Evolutionary conservation across 2,113 vertebrate genomes (phyloP), one percentile per base, ranked within the genome.

Genomic region (Phalacrocorax brasilianus): DNA sequence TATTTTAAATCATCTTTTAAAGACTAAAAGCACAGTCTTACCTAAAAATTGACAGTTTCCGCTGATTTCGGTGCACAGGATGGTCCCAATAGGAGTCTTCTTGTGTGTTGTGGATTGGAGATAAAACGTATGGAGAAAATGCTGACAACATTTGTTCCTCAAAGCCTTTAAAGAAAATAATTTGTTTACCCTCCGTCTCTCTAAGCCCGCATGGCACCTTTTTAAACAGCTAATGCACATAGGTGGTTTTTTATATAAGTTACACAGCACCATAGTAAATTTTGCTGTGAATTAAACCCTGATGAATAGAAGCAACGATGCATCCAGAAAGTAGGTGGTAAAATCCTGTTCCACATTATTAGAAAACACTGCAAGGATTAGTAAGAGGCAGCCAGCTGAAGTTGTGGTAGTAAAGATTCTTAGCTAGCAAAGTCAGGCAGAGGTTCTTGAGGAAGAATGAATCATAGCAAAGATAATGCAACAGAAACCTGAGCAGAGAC

Each of bases 301-400:
- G 27, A 32, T 84, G 82, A 97, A 97, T 80, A 76, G 93, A 89
- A 86, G 63, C 91, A 90, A 50, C 52, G 90, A 93, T 85, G 91
- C 92, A 89, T 77, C 80, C 40, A 85, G 66, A 55, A 83, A 88
- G 72, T 65, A 76, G 63, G 72, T 91, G 93, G 65, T 82, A 52
- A 93, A 95, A 85, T 91, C 84, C 76, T 85, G 21, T 53, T 91
- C 52, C 62, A 88, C 88, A 71, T 74, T 93, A 82, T 87, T 71
- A 65, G 62, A 30, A 90, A 88, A 86, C 58, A 67, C 58, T 91
- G 68, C 50, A 61, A 80, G 89, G 84, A 91, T 94, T 96, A 93
- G 59, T 19, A 33, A 75, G n/a, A 91, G 49, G 80, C 74, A 40
- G 88, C 1, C 45, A 76, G 65, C 67, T 93, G 84, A 88, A 92